These are phyloP conservation scores for Drosophila lacicola DNA, from an alignment of 2,888 invertebrate species.

Conservation along the genomic window DNA sequence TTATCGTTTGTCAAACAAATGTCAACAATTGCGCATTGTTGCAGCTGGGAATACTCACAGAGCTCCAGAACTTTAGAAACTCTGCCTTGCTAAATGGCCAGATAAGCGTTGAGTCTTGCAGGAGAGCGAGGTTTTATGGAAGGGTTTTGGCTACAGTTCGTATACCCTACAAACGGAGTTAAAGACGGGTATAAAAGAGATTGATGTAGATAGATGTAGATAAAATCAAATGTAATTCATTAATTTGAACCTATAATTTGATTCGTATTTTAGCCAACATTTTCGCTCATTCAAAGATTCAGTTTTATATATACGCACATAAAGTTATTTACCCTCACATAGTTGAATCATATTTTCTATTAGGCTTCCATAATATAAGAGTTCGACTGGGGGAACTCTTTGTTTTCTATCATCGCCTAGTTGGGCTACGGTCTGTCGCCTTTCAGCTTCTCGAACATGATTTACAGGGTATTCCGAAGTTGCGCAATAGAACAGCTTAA, in stretches of 20 bases:
- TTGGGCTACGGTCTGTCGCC: background rate
- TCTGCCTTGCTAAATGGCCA: conserved; percentile 59
- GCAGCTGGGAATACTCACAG: conserved; percentile 61
- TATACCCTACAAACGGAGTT: conserved; percentile 18
- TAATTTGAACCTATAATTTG: background rate
- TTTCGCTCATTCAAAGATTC: background rate
- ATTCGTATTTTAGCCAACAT: background rate
- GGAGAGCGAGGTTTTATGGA: conserved; percentile 37
- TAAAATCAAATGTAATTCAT: no score
- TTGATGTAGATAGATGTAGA: no score
- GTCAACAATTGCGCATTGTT: conserved; percentile 78
- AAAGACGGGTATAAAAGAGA: background rate
- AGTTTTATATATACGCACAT: background rate
- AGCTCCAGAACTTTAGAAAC: conserved; percentile 31
- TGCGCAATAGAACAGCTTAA: background rate
- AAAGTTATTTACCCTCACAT: no score
- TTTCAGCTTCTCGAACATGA: no score
- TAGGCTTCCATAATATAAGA: no score
- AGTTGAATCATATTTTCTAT: no score
- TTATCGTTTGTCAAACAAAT: conserved; percentile 76
- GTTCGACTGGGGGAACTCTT: no score
- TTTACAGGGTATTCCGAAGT: conserved; percentile 22
- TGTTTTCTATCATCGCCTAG: no score
- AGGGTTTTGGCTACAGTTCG: conserved; percentile 33
- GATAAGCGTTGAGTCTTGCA: conserved; percentile 49